Evolutionary conservation across 1,140 invertebrate genomes (phyloP).

Genomic region (silkworm (Bombyx mori)): DNA sequence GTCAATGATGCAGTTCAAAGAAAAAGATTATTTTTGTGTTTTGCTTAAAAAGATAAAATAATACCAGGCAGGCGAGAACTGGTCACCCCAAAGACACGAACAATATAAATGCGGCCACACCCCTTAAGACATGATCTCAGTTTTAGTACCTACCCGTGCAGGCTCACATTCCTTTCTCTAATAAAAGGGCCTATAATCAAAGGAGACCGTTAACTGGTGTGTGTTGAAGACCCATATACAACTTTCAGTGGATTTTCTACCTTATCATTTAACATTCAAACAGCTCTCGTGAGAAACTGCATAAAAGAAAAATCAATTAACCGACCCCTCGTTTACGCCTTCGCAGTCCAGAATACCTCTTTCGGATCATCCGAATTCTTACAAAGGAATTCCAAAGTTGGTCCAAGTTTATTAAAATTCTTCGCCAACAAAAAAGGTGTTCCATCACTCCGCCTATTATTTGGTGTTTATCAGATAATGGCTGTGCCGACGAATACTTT

Average conservation of each 20-base stretch:
- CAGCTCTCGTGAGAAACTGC: too few species aligned
- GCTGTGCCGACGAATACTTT: too few species aligned
- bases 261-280: too few species aligned
- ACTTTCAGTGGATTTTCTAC: too few species aligned
- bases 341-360: neutral
- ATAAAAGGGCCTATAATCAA: too few species aligned
- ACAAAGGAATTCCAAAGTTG: neutral
- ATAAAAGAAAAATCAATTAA: too few species aligned
- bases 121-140: neutral
- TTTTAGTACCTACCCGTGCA: neutral
- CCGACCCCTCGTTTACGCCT: too few species aligned
- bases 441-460: neutral
- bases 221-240: too few species aligned
- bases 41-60: neutral
- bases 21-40: neutral
- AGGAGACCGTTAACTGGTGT: too few species aligned
- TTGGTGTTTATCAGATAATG: too few species aligned
- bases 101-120: neutral
- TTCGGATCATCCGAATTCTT: neutral
- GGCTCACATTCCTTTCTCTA: neutral
- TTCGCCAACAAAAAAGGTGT: neutral
- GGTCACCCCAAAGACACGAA: neutral
- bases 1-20: neutral
- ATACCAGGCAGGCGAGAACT: too few species aligned
- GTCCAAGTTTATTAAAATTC: conserved; percentile 5